A percentile compares a stretch with the other conserved stretches of the same genome.
These are phyloP conservation scores for Archips xylosteana DNA, from an alignment of 2,888 invertebrate genomes.

Conservation along the genomic window DNA sequence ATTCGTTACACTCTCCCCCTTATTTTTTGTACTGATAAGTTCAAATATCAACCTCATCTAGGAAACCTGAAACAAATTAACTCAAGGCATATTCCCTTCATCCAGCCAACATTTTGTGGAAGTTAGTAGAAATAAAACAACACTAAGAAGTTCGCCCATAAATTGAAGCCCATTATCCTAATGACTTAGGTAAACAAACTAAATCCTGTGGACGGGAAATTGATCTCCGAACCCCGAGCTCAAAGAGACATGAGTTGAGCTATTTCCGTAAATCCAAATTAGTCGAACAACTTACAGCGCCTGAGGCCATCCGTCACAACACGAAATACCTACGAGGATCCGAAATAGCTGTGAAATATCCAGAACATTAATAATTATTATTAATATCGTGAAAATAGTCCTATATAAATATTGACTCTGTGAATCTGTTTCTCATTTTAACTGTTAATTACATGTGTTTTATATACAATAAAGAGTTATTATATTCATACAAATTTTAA, in stretches of 20 bases:
- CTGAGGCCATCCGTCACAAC: slow-evolving; percentile 18
- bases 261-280: slow-evolving; percentile 35
- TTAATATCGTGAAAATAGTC: too few relatives aligned
- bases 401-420: too few relatives aligned
- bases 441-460: too few relatives aligned
- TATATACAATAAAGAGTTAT: too few relatives aligned
- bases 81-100: too few relatives aligned
- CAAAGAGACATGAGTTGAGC: slow-evolving; percentile 23
- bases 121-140: not conserved
- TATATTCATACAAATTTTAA: too few relatives aligned
- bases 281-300: slow-evolving; percentile 34
- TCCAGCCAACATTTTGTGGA: not conserved
- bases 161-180: not conserved
- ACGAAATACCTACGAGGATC: slow-evolving; percentile 15
- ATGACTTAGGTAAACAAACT: slow-evolving; percentile 18
- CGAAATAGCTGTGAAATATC: slow-evolving; percentile 20
- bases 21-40: too few relatives aligned
- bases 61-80: too few relatives aligned
- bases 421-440: too few relatives aligned
- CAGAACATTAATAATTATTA: not conserved
- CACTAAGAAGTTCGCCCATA: not conserved
- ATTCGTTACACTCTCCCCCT: too few relatives aligned
- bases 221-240: slow-evolving; percentile 15
- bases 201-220: slow-evolving; percentile 22
- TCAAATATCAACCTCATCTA: too few relatives aligned